Evolutionary conservation across 2,797 vertebrate species (phyloP).

Genomic region (Gymnoscopelus braueri): DNA sequence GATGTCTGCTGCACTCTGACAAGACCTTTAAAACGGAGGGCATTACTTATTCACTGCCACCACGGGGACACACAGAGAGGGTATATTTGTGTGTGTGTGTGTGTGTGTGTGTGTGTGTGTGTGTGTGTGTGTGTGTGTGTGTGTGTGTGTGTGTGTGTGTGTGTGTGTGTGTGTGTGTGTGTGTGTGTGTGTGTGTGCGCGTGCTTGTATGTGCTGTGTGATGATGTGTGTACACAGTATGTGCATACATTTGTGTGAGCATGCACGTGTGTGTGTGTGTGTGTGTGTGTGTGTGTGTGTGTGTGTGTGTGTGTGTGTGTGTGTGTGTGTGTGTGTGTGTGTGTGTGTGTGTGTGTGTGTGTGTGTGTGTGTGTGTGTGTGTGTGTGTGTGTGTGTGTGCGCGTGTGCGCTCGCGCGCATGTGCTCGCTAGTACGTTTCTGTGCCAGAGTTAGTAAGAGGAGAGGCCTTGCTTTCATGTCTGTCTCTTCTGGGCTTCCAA

Average conservation of each 20-base stretch:
- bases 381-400: constrained; percentile 8
- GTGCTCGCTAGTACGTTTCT: constrained; percentile 6
- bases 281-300: not conserved
- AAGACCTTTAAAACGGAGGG: constrained; percentile 77
- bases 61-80: constrained; percentile 25
- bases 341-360: constrained; percentile 10
- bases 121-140: not conserved
- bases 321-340: not conserved
- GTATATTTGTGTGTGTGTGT: not conserved
- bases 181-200: not conserved
- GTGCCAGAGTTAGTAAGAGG: constrained; percentile 33
- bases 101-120: constrained; percentile 23
- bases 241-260: constrained; percentile 17
- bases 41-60: constrained; percentile 66
- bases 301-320: constrained; percentile 3
- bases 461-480: constrained; percentile 21
- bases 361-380: constrained; percentile 15
- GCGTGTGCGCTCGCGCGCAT: not conserved
- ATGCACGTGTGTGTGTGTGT: constrained; percentile 5
- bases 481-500: constrained; percentile 42
- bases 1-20: constrained; percentile 71
- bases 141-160: not conserved
- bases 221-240: not conserved
- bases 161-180: not conserved
- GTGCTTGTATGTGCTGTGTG: constrained; percentile 22